Percentiles rank a stretch among this genome's conserved stretches.
These are phyloP conservation scores for Seira musarum DNA, from an alignment of 2,888 invertebrate genomes.

Conservation along the genomic window DNA sequence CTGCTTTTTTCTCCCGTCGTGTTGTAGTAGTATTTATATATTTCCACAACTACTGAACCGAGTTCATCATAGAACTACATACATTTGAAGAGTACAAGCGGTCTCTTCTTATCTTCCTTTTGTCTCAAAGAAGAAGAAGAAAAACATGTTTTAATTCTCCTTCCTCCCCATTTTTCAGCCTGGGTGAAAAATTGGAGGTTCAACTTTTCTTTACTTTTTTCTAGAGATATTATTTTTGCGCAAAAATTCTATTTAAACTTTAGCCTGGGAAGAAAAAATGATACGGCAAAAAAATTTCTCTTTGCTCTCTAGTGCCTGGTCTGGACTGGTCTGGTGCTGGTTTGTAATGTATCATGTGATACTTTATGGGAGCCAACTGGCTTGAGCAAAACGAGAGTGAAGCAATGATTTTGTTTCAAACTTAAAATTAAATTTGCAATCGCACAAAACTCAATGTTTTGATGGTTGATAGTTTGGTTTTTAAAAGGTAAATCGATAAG, in stretches of 20 bases:
- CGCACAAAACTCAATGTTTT: background rate
- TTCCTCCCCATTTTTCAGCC: background rate
- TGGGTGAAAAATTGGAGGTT: no score
- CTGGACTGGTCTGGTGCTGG: no score
- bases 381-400: no score
- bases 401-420: background rate
- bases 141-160: conserved; percentile 1
- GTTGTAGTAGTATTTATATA: no score
- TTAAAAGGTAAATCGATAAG: background rate
- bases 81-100: background rate
- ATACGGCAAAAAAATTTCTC: no score
- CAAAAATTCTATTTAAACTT: background rate
- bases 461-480: background rate
- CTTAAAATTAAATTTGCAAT: background rate
- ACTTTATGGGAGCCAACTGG: conserved; percentile 38
- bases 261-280: background rate
- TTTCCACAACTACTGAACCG: background rate
- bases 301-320: no score
- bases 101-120: background rate
- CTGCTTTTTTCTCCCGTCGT: conserved; percentile 8
- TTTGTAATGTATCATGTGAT: no score
- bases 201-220: no score
- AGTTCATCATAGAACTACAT: no score
- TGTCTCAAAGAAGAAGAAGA: conserved; percentile 4
- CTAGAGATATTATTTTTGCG: no score